Evolutionary conservation across 2,797 vertebrate genomes (phyloP), one percentile per base, ranked within the genome.

Genomic region (Benthosema pterotum): DNA sequence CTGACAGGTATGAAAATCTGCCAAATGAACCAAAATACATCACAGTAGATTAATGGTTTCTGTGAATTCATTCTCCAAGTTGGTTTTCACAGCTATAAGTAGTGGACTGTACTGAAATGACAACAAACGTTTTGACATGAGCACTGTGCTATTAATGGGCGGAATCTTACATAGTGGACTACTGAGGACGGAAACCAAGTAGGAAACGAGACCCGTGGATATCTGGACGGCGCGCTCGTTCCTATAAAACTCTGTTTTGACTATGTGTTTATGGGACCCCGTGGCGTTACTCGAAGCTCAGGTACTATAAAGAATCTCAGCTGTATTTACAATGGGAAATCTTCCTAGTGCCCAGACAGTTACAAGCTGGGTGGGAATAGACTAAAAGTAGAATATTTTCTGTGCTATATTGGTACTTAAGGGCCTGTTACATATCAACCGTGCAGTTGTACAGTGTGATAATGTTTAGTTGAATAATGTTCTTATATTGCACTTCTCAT

Each of bases 281-380:
- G 28, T 11, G 32, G 14, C 19, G 46, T 67, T 57, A 65, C 51
- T 13, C 53, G 22, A 61, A 49, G 48, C 50, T 70, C 50, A 65
- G 49, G 56, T 63, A 61, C 57, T 67, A 64, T 63, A 49, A 69
- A 12, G 32, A 11, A 51, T 28, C 42, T 18, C 32, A 28, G 48
- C 25, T 52, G 57, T 54, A 71, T 73, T 74, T 74, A 74, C 66
- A 65, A 54, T 4, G 11, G 57, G 46, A 61, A 59, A 28, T 57
- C 8, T 15, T 65, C 63, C 11, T 16, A 5, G 4, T 68, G 32
- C 50, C 2, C 0, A 61, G 7, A 43, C 60, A 46, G 14, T 62
- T 59, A 80, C 52, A 65, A 59, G 14, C 48, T 48, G 43, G 45
- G 32, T 52, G 38, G 63, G 60, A 69, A 68, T 60, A 47, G 12